Evolutionary conservation across 2,888 invertebrate species (phyloP), one percentile per base, ranked within the genome.

Genomic region (Gastracanthus pulcherrimus): DNA sequence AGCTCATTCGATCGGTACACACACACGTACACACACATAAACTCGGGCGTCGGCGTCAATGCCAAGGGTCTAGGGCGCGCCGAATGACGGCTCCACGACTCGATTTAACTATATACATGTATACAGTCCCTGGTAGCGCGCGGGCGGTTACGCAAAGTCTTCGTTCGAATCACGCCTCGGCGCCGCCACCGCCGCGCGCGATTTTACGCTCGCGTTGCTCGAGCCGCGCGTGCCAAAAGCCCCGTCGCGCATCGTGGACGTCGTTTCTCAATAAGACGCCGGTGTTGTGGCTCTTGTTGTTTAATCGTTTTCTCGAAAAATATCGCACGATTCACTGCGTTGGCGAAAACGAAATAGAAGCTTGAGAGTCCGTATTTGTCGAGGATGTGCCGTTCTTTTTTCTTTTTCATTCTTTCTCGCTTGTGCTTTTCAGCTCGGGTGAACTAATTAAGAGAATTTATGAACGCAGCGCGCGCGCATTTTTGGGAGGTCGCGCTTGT

Each of bases 21-120:
- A 51, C n/a, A 3, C 13, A 45, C 51, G 51, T 1, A 6, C 23
- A 23, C 11, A 55, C 48, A n/a, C n/a, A n/a, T n/a, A n/a, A n/a
- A n/a, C n/a, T n/a, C n/a, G n/a, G 48, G 29, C 16, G 26, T 31
- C 60, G 34, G 7, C n/a, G 45, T 36, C 86, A 85, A 85, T 85
- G 87, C 83, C 86, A 89, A 89, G 88, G 88, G 86, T 88, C 83
- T 86, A 85, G 85, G 85, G 85, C 85, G 84, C 34, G 51, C 16
- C 69, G 48, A 48, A 41, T 31, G 16, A 48, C n/a, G 6, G 41
- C 29, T 45, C 11, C 79, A 71, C 34, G 62, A 34, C 62, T 34
- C n/a, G 34, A 19, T 62, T 62, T 34, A 34, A 34, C 62, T 7
- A n/a, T 26, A 55, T 55, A 23, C 2, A 19, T 2, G 48, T 48